Evolutionary conservation across 2,797 vertebrate genomes (phyloP), one percentile per base, ranked within the genome.

Genomic region (Sparus aurata): DNA sequence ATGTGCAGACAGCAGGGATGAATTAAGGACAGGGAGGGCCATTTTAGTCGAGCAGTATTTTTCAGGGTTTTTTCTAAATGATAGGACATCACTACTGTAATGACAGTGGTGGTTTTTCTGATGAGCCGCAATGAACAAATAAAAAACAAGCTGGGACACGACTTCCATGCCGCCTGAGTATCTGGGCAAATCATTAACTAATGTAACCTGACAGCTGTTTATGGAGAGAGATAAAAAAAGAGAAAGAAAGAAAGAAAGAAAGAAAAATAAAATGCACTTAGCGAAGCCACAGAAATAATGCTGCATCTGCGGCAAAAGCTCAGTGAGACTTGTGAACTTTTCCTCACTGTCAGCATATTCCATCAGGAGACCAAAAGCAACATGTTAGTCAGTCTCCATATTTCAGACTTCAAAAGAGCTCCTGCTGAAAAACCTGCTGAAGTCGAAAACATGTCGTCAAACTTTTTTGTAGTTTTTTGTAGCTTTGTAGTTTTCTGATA

Each of bases 1-100:
- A 91, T 86, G 88, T 87, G 86, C 85, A 77, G 78, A 77, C 78
- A 63, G 81, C 67, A 69, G 75, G 81, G 77, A 89, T 64, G 73
- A 90, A 88, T 78, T 79, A 57, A 64, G 68, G 82, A 78, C 77
- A 70, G 68, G 47, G 53, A 63, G 72, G 61, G 82, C 60, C 17
- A 1, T 68, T 81, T 73, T 30, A 64, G 30, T 27, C 7, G 2
- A 53, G 45, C 47, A 18, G 8, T 64, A n/a, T 43, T 65, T 77
- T 53, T 49, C 4, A 54, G 20, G 20, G 3, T 34, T 38, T 38
- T 38, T 45, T 46, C 70, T 41, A 54, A 53, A 16, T 62, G 13
- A 60, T 50, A 16, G 43, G 10, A 34, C 54, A 45, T 49, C 16
- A 58, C 53, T 58, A 1, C 16, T 15, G 57, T 58, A 27, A 34